Percentiles rank a stretch among this genome's conserved stretches.
These are phyloP conservation scores for Microhierax caerulescens DNA, from an alignment of 2,797 vertebrate species.

Conservation along the genomic window DNA sequence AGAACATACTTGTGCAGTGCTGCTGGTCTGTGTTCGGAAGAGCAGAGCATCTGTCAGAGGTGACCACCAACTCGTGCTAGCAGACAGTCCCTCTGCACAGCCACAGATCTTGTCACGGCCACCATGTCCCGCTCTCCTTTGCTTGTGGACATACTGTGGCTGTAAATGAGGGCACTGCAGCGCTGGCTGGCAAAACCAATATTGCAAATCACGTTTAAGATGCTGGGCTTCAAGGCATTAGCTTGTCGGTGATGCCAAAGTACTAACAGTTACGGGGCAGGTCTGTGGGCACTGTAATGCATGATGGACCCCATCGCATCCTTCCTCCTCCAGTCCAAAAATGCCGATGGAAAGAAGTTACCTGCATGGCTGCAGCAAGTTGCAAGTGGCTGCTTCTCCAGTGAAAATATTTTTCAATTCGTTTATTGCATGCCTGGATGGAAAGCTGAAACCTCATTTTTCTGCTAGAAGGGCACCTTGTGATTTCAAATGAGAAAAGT, in stretches of 20 bases:
- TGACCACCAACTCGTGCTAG: rapidly evolving
- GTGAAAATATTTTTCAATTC: neutral
- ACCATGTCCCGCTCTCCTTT: neutral
- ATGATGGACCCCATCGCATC: neutral
- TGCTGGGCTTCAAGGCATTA: neutral
- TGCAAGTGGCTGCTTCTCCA: neutral
- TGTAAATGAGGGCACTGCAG: neutral
- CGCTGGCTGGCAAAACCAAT: neutral
- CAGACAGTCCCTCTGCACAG: neutral
- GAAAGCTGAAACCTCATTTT: neutral
- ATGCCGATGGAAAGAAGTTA: neutral
- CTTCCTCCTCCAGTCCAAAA: neutral
- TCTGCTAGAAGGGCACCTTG: neutral
- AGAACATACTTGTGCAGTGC: rapidly evolving
- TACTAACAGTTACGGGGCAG: neutral
- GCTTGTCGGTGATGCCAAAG: neutral
- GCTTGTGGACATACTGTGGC: neutral
- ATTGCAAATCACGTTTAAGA: neutral
- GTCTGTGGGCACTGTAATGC: neutral
- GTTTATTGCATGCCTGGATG: neutral
- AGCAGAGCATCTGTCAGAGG: neutral
- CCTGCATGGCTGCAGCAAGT: neutral
- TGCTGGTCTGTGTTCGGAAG: neutral
- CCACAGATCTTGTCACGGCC: neutral
- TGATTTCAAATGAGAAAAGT: neutral